Evolutionary conservation across 2,888 invertebrate species (phyloP).

Genomic region (Xestia ashworthii): DNA sequence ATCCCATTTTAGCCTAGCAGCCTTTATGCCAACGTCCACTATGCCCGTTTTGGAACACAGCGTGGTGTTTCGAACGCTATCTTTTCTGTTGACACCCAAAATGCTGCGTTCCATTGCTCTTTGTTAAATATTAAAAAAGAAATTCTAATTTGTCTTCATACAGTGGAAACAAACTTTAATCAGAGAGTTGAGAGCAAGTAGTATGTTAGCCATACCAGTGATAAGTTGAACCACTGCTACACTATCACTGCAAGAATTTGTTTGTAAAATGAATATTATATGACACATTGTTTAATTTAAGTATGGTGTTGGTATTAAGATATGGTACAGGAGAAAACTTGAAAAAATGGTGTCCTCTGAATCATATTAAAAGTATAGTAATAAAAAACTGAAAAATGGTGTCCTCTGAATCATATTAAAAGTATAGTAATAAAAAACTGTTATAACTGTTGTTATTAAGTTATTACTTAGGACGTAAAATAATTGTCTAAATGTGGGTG

Average conservation of each 20-base stretch:
- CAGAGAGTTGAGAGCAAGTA: conserved; percentile 67
- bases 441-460: not conserved
- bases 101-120: too few relatives aligned
- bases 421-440: too few relatives aligned
- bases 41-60: too few relatives aligned
- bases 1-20: too few relatives aligned
- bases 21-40: too few relatives aligned
- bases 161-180: conserved; percentile 72
- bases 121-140: too few relatives aligned
- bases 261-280: conserved; percentile 2
- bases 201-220: conserved; percentile 40
- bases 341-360: not conserved
- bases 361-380: too few relatives aligned
- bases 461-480: not conserved
- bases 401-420: not conserved
- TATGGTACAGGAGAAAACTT: not conserved
- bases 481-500: not conserved
- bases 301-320: not conserved
- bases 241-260: conserved; percentile 20
- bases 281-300: conserved; percentile 12
- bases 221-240: conserved; percentile 39
- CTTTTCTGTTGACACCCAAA: too few relatives aligned
- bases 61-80: too few relatives aligned
- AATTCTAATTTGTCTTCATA: not conserved
- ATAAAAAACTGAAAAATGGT: too few relatives aligned